A percentile compares a stretch with the other conserved stretches of the same genome.
phyloP scores from a whole-genome alignment of 1,140 invertebrate species.

The Aphelenchoides besseyi region DNA sequence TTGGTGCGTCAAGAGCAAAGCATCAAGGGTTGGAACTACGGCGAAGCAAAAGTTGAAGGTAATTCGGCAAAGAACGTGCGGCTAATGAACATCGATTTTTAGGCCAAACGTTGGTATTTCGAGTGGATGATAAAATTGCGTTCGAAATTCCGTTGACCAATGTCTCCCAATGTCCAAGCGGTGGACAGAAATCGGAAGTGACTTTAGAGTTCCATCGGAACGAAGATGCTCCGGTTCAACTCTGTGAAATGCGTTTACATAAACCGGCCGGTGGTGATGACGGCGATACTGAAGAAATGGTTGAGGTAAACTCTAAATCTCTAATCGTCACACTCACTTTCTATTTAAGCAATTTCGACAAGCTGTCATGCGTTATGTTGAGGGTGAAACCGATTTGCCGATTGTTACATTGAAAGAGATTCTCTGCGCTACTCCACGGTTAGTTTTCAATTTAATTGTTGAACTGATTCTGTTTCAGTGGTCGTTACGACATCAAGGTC shows the following conservation, averaged over 20 bases:
- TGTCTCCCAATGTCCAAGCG: constrained; percentile 94
- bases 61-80: constrained; percentile 13
- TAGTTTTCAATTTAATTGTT: constrained; percentile 22
- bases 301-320: constrained; percentile 68
- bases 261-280: constrained; percentile 78
- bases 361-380: constrained; percentile 88
- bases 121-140: constrained; percentile 75
- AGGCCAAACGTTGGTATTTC: constrained; percentile 83
- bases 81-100: constrained; percentile 12
- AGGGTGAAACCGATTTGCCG: constrained; percentile 92
- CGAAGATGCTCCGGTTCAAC: constrained; percentile 90
- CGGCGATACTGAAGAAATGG: constrained; percentile 70
- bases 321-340: background rate
- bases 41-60: constrained; percentile 85
- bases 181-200: constrained; percentile 85
- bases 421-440: constrained; percentile 95
- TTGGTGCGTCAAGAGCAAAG: constrained; percentile 76
- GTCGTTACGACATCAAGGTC: constrained; percentile 98
- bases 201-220: constrained; percentile 97
- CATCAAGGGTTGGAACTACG: constrained; percentile 99
- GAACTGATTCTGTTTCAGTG: constrained; percentile 69
- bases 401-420: constrained; percentile 94
- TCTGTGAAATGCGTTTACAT: constrained; percentile 96
- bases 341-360: constrained; percentile 77
- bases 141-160: constrained; percentile 94